These are phyloP conservation scores for Himantopus leucocephalus DNA, from an alignment of 2,113 vertebrate species.

Conservation along the genomic window DNA sequence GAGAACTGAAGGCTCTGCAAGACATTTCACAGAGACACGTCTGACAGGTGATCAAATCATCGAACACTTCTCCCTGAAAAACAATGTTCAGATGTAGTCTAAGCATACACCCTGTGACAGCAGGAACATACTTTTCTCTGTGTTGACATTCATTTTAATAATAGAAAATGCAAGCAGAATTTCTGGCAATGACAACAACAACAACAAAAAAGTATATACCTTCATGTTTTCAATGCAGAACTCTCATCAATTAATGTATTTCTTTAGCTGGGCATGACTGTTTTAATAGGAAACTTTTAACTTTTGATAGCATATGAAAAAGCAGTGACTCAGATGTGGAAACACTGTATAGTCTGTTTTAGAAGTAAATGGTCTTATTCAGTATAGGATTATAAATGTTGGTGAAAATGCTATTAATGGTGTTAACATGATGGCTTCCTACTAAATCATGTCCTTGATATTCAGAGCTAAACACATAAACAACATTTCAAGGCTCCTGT, in stretches of 20 bases:
- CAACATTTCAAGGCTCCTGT: constrained; percentile 59
- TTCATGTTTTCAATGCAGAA: constrained; percentile 36
- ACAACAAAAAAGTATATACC: constrained; percentile 13
- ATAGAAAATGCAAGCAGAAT: constrained; percentile 70
- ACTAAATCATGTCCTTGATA: constrained; percentile 56
- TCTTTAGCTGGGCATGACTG: constrained; percentile 13
- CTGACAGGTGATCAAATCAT: constrained; percentile 84
- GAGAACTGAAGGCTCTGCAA: constrained; percentile 69
- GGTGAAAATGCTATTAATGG: constrained; percentile 61
- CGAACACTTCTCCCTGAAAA: constrained; percentile 73
- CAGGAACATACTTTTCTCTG: constrained; percentile 71
- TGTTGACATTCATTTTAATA: constrained; percentile 79
- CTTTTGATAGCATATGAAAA: constrained; percentile 21
- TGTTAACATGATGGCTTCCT: constrained; percentile 56
- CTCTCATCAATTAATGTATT: constrained; percentile 50
- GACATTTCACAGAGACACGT: constrained; percentile 73
- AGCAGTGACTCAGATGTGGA: neutral
- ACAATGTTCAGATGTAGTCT: constrained; percentile 77
- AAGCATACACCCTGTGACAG: constrained; percentile 71
- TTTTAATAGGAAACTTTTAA: constrained; percentile 39
- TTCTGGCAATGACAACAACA: constrained; percentile 53
- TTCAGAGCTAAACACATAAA: constrained; percentile 66
- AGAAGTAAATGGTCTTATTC: constrained; percentile 16
- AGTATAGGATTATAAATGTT: constrained; percentile 35
- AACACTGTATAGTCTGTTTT: neutral